These are phyloP conservation scores for Leptonema lineaticorne DNA, from an alignment of 1,140 invertebrate genomes.

Conservation along the genomic window DNA sequence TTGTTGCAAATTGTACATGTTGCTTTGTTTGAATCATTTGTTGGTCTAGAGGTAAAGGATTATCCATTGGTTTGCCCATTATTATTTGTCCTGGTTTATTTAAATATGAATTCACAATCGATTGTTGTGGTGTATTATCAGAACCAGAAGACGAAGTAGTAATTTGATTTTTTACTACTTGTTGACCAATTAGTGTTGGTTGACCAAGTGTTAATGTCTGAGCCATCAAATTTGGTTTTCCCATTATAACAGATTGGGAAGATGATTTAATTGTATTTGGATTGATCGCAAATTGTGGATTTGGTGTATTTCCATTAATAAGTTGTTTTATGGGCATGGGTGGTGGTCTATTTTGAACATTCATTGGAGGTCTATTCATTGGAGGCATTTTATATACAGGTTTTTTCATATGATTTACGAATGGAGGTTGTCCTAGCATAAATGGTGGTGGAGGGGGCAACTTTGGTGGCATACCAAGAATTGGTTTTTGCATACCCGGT, in stretches of 20 bases:
- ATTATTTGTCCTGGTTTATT: slow-evolving; percentile 54
- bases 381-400: slow-evolving; percentile 45
- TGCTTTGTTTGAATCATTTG: slow-evolving; percentile 50
- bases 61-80: slow-evolving; percentile 54
- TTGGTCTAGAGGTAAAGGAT: slow-evolving; percentile 52
- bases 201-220: slow-evolving; percentile 53
- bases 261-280: slow-evolving; percentile 32
- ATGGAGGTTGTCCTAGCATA: slow-evolving; percentile 47
- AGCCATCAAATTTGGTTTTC: slow-evolving; percentile 45
- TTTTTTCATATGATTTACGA: slow-evolving; percentile 47
- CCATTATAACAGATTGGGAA: slow-evolving; percentile 44
- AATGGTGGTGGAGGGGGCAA: slow-evolving; percentile 47
- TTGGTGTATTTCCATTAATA: slow-evolving; percentile 44
- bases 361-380: slow-evolving; percentile 45
- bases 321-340: slow-evolving; percentile 49
- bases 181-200: slow-evolving; percentile 53
- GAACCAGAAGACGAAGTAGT: slow-evolving; percentile 46
- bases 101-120: slow-evolving; percentile 45
- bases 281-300: slow-evolving; percentile 39
- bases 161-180: slow-evolving; percentile 54
- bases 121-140: slow-evolving; percentile 45
- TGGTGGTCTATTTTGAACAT: slow-evolving; percentile 44
- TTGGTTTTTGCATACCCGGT: slow-evolving; percentile 46
- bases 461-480: slow-evolving; percentile 45
- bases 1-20: slow-evolving; percentile 40